Evolutionary conservation across 2,888 invertebrate genomes (phyloP).

Genomic region (Stenichneumon culpator): DNA sequence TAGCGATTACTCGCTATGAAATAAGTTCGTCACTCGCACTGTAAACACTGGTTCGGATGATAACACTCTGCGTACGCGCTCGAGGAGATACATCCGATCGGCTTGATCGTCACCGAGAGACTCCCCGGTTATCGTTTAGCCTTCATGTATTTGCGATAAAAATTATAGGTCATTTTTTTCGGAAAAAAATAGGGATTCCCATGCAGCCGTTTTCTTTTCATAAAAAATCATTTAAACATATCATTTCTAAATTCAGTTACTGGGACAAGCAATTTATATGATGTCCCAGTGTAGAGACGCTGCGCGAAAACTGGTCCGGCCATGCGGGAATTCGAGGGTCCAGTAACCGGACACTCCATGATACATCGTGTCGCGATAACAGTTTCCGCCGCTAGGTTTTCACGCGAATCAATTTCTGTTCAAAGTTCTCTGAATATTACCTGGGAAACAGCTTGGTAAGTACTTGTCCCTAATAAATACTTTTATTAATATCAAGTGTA

Average conservation of each 20-base stretch:
- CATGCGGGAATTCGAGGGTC: neutral
- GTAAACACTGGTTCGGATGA: slow-evolving; percentile 17
- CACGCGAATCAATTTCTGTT: neutral
- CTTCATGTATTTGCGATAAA: too few relatives aligned
- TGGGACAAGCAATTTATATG: neutral
- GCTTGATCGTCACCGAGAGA: slow-evolving; percentile 14
- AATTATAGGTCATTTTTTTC: too few relatives aligned
- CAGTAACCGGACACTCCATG: too few relatives aligned
- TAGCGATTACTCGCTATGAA: neutral
- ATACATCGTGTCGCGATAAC: neutral
- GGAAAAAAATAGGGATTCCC: too few relatives aligned
- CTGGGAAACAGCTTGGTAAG: neutral
- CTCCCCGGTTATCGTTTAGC: neutral
- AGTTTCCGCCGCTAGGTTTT: neutral
- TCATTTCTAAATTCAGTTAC: neutral
- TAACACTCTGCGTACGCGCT: slow-evolving; percentile 25
- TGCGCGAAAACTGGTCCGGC: neutral
- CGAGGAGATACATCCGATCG: slow-evolving; percentile 21
- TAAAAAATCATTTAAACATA: neutral
- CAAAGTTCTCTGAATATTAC: neutral
- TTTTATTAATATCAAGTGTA: neutral
- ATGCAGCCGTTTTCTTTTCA: neutral
- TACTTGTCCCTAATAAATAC: neutral
- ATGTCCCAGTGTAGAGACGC: neutral
- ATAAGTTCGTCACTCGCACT: slow-evolving; percentile 13